These are phyloP conservation scores for Balearica regulorum DNA, from an alignment of 2,797 vertebrate species.

Conservation along the genomic window DNA sequence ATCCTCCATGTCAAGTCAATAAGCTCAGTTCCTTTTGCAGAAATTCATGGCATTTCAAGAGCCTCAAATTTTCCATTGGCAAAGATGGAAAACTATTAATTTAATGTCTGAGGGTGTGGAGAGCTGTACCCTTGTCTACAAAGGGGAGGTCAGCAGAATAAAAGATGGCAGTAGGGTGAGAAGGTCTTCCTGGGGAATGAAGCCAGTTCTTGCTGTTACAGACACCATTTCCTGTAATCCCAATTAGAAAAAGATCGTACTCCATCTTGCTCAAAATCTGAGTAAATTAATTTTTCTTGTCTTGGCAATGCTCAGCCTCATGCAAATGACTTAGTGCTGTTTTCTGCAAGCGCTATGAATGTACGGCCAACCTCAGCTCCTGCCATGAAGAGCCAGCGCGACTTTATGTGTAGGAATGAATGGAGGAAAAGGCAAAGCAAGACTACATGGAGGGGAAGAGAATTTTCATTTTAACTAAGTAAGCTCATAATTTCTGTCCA, in stretches of 20 bases:
- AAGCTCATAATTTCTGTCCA: background rate
- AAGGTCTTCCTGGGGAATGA: background rate
- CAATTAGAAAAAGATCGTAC: background rate
- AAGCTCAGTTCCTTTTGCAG: background rate
- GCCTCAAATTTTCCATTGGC: background rate
- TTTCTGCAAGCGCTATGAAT: background rate
- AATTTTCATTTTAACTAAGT: background rate
- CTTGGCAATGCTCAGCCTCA: background rate
- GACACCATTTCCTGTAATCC: background rate
- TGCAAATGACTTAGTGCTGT: background rate
- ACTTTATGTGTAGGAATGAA: background rate
- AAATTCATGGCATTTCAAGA: background rate
- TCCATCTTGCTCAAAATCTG: background rate
- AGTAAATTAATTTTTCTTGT: background rate
- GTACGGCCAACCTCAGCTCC: background rate
- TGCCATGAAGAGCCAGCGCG: background rate
- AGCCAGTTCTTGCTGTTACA: background rate
- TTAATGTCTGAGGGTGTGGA: background rate
- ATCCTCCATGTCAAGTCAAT: background rate
- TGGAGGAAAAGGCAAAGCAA: background rate
- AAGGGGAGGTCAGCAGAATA: background rate
- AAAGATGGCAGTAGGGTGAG: background rate
- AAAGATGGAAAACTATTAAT: background rate
- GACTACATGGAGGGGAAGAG: background rate
- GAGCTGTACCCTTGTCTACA: background rate